Evolutionary conservation across 2,113 vertebrate species (phyloP), one percentile per base, ranked within the genome.

Genomic region (Gobio gobio): DNA sequence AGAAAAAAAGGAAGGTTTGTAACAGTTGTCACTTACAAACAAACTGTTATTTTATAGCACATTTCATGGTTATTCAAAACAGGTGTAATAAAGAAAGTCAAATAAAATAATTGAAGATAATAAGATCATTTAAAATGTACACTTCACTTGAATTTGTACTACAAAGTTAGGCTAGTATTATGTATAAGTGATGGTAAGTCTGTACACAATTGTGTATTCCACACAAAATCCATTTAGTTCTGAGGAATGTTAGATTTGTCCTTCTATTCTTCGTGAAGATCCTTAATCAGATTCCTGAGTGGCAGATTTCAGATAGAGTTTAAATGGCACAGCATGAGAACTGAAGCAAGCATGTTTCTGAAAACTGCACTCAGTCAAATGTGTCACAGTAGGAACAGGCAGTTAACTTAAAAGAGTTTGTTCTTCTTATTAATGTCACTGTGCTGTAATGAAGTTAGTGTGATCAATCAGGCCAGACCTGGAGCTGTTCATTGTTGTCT

Each of bases 251-350:
- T 83, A 87, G 82, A 90, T 86, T 78, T 89, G 87, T 87, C 87
- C 29, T 90, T 92, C 87, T 90, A 85, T 87, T 90, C 88, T 91
- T 79, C 89, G 87, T 84, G 89, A 91, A 85, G 93, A 89, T 93
- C 91, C 87, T 79, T 86, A 88, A 89, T 90, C 84, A 91, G 88
- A 91, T 85, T 89, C 87, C 80, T 88, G 85, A 77, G 77, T 89
- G 82, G 89, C 89, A 59, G 80, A 66, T 86, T 86, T 78, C 14
- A 36, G 47, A 89, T 88, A 83, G 87, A 81, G 90, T 87, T 89
- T 86, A 85, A 74, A 86, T 84, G 87, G 82, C 73, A 54, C 3
- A 29, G 68, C 70, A 40, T 79, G 72, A 85, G 85, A 88, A 84
- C 76, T 12, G 51, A 77, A 73, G 56, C 26, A 47, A 51, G 80